phyloP scores from a whole-genome alignment of 2,888 invertebrate species.

The Chromoteleia sp. region DNA sequence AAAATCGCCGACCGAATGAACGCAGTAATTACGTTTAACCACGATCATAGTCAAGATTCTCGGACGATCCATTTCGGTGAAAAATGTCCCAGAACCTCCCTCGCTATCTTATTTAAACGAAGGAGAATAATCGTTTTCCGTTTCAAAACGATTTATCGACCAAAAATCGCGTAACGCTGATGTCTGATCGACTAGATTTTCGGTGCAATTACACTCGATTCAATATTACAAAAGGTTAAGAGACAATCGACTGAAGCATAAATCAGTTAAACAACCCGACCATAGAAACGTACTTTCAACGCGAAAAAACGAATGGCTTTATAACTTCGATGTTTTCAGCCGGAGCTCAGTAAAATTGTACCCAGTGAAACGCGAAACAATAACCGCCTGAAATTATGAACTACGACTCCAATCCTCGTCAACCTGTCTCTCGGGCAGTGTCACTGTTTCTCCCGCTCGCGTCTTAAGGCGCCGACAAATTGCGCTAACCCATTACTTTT shows the following conservation, averaged over 20 bases:
- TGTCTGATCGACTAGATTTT: neutral
- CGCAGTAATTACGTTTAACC: slow-evolving; percentile 26
- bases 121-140: slow-evolving; percentile 16
- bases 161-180: neutral
- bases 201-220: slow-evolving; percentile 2
- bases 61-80: neutral
- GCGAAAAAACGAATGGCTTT: neutral
- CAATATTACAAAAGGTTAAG: neutral
- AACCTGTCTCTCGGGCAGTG: slow-evolving; percentile 1
- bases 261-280: neutral
- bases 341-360: neutral
- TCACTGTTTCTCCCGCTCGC: slow-evolving; percentile 3
- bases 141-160: slow-evolving; percentile 6
- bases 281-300: neutral
- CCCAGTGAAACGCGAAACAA: neutral
- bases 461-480: slow-evolving; percentile 14
- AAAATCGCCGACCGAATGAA: slow-evolving; percentile 16
- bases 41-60: slow-evolving; percentile 12
- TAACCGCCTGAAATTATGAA: slow-evolving; percentile 3
- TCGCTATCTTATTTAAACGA: neutral
- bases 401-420: slow-evolving; percentile 7
- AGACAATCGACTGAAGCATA: slow-evolving; percentile 18
- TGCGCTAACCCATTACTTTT: slow-evolving; percentile 16
- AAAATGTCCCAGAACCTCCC: neutral
- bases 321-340: neutral